Base-by-base conservation (phyloP, 2,888 invertebrate species). In the Netelia melanura region DNA sequence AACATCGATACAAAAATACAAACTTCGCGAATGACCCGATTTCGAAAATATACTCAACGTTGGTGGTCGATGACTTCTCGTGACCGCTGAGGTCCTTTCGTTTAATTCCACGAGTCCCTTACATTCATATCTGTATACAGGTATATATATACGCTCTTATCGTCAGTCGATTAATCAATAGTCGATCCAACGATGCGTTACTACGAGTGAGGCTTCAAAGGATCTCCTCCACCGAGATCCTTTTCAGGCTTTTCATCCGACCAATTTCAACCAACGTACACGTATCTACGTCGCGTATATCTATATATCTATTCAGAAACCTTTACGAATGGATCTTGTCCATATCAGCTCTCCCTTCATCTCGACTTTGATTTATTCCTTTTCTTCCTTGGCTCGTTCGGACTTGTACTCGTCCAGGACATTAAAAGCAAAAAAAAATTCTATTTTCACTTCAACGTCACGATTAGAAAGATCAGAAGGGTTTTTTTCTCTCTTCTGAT, bases 121-220 rank as follows among this genome's bases (percentile, higher is more conserved):
- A 38, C 38, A 38, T 38, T 38, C 38, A 38, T 38, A 6, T 38
- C 38, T 38, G 6, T 38, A 38, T 38, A 38, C 6, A 14, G 0
- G 14, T 48, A 48, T 48, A 48, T 48, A 48, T 11, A 48, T 3
- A 14, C 11, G 48, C 48, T 11, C 2, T 3, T 3, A 48, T 10
- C 11, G 48, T 48, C 48, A 48, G 48, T 14, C 14, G 48, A 61
- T 78, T 78, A 78, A 78, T 68, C 61, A 48, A 68, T 30, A 48
- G 25, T 44, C 61, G 17, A 78, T 61, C 21, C 61, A 78, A 17
- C 68, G 67, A 68, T 62, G 48, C 67, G 17, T 78, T 14, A 30
- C 23, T 48, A 8, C 44, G 30, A 52, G 30, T 58, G 62, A 62
- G 30, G 62, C 62, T 62, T 62, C 62, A 62, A 62, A 62, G 62